Evolutionary conservation across 2,888 invertebrate genomes (phyloP).

Genomic region (Rhagonycha fulva): DNA sequence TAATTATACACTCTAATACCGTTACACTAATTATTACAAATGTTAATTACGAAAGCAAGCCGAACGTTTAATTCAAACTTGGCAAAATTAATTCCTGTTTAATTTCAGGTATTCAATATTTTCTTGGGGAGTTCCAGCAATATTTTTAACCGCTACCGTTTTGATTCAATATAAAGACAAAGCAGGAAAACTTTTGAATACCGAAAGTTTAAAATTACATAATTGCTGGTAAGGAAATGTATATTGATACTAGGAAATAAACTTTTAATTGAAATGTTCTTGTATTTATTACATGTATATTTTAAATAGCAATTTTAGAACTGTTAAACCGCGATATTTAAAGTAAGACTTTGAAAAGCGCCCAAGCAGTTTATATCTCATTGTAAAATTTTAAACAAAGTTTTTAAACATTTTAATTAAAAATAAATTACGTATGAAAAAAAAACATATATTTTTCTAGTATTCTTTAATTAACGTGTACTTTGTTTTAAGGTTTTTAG

Average conservation of each 20-base stretch:
- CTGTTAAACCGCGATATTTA: neutral
- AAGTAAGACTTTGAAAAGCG: neutral
- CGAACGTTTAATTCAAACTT: neutral
- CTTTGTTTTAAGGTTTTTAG: conserved; percentile 57
- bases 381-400: neutral
- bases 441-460: neutral
- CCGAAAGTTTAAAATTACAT: conserved; percentile 55
- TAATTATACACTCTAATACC: neutral
- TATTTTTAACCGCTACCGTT: conserved; percentile 59
- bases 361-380: neutral
- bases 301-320: neutral
- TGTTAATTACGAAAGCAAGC: neutral
- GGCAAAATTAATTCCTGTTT: neutral
- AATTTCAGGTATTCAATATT: conserved; percentile 61
- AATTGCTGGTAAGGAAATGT: conserved; percentile 60
- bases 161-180: conserved; percentile 59
- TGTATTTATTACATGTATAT: neutral
- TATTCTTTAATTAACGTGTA: neutral
- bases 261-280: neutral
- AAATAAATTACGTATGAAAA: neutral
- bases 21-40: neutral
- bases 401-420: conserved; percentile 1
- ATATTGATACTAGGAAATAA: neutral
- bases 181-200: conserved; percentile 56
- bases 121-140: conserved; percentile 67